A percentile compares a stretch with the other conserved stretches of the same genome.
These are phyloP conservation scores for Lagenorhynchus albirostris DNA, from an alignment of 2,113 vertebrate genomes.

Conservation along the genomic window DNA sequence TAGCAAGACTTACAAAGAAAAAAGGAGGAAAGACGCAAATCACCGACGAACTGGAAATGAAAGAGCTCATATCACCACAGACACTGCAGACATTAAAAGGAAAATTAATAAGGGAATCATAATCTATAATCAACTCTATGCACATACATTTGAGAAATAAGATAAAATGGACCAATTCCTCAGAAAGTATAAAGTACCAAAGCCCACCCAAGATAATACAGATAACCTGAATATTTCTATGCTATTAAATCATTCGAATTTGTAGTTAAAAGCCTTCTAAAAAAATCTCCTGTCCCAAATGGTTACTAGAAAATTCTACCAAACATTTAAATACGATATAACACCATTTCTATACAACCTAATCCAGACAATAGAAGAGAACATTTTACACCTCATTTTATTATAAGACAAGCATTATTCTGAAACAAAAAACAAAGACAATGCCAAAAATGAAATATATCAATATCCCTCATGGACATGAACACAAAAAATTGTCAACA, in stretches of 20 bases:
- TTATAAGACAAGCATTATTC: not conserved
- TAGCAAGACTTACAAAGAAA: not conserved
- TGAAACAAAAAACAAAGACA: not conserved
- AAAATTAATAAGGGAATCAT: not conserved
- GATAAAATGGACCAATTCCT: not conserved
- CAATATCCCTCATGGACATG: not conserved
- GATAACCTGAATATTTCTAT: not conserved
- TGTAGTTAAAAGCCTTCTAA: not conserved
- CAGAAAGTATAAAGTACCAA: not conserved
- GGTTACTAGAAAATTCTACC: not conserved
- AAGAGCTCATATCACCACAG: not conserved
- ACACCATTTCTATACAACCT: not conserved
- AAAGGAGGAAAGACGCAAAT: not conserved
- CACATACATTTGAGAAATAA: not conserved
- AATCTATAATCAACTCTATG: not conserved
- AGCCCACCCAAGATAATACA: not conserved
- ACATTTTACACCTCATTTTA: not conserved
- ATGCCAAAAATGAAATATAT: not conserved
- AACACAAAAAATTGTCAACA: not conserved
- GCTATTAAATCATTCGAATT: not conserved
- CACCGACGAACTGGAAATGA: not conserved
- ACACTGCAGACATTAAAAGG: not conserved
- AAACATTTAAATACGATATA: not conserved
- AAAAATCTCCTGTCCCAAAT: not conserved
- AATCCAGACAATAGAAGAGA: not conserved